Base-by-base conservation (phyloP, 2,797 vertebrate genomes). In the Molossus molossus region DNA sequence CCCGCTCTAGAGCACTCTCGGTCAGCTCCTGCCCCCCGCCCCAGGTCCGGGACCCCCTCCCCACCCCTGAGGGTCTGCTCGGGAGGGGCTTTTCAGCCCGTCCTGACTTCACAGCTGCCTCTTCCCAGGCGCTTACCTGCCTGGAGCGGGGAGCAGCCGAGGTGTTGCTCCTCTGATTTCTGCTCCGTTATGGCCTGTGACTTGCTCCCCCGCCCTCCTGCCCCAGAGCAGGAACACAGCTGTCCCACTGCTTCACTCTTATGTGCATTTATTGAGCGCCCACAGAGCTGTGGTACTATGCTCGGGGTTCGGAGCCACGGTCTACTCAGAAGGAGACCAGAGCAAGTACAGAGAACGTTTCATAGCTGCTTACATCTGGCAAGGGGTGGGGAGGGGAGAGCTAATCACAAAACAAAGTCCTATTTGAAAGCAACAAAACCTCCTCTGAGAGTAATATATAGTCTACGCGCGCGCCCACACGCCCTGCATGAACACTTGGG, bases 351-450 rank as follows among this genome's bases (percentile, higher is more conserved):
- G 88, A 94, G 95, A 92, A 96, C 81, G 92, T 97, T 96, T 98
- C 69, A 48, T 94, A 97, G 97, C 89, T 96, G 86, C 73, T 75
- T 96, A 97, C 97, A 92, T 95, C 96, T 97, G 97, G 76, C 67
- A 84, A 96, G 97, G 95, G 88, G 57, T 84, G 70, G 53, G 50
- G 92, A 73, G 88, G 89, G 97, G 93, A 75, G 57, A 97, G 93
- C 84, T 97, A 97, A 97, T 97, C 98, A 98, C 98, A 97, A 98
- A 98, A 95, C 97, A 98, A 98, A 97, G 90, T 97, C 87, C 95
- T 98, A 98, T 97, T 98, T 90, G 48, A 98, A 98, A 98, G 97
- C 97, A 14, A 98, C 85, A 93, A 90, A 94, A 97, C 97, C 90
- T 85, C 95, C 95, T 96, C 96, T 93, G 82, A 97, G 89, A 98